These are phyloP conservation scores for Tachystola acroxantha DNA, from an alignment of 2,888 invertebrate species.

Conservation along the genomic window DNA sequence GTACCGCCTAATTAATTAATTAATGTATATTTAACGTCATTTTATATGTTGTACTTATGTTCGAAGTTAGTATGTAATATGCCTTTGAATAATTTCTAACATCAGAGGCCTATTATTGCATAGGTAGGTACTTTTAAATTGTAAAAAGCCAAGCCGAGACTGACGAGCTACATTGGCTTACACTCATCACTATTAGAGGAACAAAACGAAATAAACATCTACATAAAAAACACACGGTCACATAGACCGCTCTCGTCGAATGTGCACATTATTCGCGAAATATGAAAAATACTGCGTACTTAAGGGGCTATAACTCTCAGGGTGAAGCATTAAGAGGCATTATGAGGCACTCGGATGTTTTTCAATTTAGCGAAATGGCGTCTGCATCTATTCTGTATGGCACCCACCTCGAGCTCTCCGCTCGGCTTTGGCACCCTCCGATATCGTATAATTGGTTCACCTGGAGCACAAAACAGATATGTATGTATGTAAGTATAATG, in stretches of 20 bases:
- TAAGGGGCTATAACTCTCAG: conserved; percentile 57
- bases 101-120: too few species aligned
- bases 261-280: conserved; percentile 58
- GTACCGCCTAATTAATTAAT: too few species aligned
- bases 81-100: too few species aligned
- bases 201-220: conserved; percentile 6
- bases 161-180: too few species aligned
- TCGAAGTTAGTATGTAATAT: too few species aligned
- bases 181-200: neutral
- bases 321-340: conserved; percentile 64
- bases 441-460: neutral
- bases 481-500: too few species aligned
- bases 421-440: conserved; percentile 16
- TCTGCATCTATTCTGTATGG: conserved; percentile 47
- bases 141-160: too few species aligned
- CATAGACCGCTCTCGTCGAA: conserved; percentile 31
- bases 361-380: conserved; percentile 70
- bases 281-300: conserved; percentile 65
- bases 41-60: too few species aligned
- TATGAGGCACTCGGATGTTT: conserved; percentile 67
- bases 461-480: neutral
- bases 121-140: too few species aligned
- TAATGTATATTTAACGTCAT: too few species aligned
- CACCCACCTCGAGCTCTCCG: conserved; percentile 30
- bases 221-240: conserved; percentile 18